A percentile compares a stretch with the other conserved stretches of the same genome.
These are phyloP conservation scores for Eustalomyia histrio DNA, from an alignment of 2,888 invertebrate genomes.

Conservation along the genomic window DNA sequence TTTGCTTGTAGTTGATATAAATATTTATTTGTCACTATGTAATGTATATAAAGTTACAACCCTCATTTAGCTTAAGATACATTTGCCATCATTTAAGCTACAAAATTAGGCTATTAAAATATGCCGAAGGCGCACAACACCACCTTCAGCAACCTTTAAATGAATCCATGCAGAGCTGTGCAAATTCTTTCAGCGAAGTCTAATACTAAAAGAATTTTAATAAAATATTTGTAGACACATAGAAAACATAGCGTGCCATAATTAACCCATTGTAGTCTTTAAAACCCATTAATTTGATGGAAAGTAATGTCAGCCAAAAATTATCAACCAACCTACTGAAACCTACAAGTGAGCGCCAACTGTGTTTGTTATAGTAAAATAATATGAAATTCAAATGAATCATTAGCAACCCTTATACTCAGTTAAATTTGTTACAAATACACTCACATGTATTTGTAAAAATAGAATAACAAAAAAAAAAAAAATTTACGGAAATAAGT, in stretches of 20 bases:
- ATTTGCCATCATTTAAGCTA: constrained; percentile 77
- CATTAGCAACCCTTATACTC: constrained; percentile 62
- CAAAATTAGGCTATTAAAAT: constrained; percentile 80
- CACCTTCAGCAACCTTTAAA: constrained; percentile 50
- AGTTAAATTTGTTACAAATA: constrained; percentile 43
- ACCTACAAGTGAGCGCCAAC: constrained; percentile 37
- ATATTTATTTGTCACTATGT: not conserved
- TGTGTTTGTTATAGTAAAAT: constrained; percentile 1
- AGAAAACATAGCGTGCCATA: not conserved
- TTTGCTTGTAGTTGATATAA: constrained; percentile 10
- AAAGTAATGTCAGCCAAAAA: constrained; percentile 45
- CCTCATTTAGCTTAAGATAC: constrained; percentile 64
- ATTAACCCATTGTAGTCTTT: not conserved
- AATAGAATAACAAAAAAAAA: not conserved
- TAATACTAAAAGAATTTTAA: no score
- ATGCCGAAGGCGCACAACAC: constrained; percentile 75
- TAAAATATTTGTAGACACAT: no score
- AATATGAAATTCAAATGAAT: constrained; percentile 59
- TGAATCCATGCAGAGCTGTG: constrained; percentile 12
- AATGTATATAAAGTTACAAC: constrained; percentile 35
- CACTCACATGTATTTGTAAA: constrained; percentile 8
- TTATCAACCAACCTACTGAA: constrained; percentile 14
- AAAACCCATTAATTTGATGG: constrained; percentile 44
- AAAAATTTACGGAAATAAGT: constrained; percentile 49
- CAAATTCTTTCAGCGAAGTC: no score